Conservation (phyloP, 2,797 vertebrate species). For the Myotis findleyi region DNA sequence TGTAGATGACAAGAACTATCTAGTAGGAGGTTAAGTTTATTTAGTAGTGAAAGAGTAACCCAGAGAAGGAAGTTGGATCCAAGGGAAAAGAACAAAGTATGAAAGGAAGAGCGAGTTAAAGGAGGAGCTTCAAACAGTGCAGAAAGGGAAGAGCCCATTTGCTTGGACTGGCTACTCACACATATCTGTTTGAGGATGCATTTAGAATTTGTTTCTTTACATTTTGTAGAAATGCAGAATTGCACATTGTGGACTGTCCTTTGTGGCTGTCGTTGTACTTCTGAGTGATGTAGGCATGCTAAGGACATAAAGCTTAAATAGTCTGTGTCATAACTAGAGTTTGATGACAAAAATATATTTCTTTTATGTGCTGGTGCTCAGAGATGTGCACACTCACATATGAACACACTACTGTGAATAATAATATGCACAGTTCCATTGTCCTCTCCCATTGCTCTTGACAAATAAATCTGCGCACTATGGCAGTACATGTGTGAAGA, state of each 20-base stretch:
- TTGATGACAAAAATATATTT: conserved; percentile 43
- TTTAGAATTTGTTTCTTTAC: conserved; percentile 46
- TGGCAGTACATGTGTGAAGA: conserved; percentile 13
- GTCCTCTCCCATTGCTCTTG: not conserved
- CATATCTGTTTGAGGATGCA: not conserved
- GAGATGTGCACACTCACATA: not conserved
- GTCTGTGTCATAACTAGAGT: not conserved
- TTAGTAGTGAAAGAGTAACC: conserved; percentile 59
- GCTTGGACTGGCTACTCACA: not conserved
- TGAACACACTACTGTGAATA: not conserved
- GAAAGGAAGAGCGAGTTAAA: not conserved
- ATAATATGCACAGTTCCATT: not conserved
- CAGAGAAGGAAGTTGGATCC: conserved; percentile 44
- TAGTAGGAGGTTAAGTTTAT: conserved; percentile 43
- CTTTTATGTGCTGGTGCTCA: not conserved
- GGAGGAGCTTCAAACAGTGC: not conserved
- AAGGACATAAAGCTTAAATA: conserved; percentile 41
- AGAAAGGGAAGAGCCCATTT: not conserved
- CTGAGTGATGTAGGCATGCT: conserved; percentile 47
- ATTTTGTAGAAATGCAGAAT: conserved; percentile 1
- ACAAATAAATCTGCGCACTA: not conserved
- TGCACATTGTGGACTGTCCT: not conserved
- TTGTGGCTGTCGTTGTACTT: conserved; percentile 39
- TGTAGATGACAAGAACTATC: not conserved
- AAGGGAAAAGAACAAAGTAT: not conserved